Evolutionary conservation across 2,113 vertebrate species (phyloP), one percentile per base, ranked within the genome.

Genomic region (Pycnonotus jocosus): DNA sequence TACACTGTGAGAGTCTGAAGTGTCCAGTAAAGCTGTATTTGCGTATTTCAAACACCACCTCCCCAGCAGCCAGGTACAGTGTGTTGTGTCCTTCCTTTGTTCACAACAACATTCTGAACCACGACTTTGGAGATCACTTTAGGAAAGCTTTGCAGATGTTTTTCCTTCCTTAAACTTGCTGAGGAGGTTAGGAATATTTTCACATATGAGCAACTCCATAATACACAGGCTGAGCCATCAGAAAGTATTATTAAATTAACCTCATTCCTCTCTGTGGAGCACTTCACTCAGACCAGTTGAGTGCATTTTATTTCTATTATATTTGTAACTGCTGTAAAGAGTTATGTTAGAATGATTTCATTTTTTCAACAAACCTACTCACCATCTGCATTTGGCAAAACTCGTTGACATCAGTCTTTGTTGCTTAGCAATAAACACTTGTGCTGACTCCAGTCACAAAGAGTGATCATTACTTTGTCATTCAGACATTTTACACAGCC

Each of bases 401-500:
- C 83, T 97, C 76, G 3, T 97, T 96, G 95, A 98, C 96, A 97
- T 93, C 93, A 85, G 95, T 88, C 86, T 96, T 97, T 85, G 95
- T 98, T 98, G 97, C 97, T 98, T 98, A 97, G 97, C 97, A 97
- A 97, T 97, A 97, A 97, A 95, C 88, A 96, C 86, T 92, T 97
- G 86, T 95, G 86, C 91, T 91, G 96, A 96, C 90, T 98, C 72
- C 62, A 83, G 92, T 94, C 92, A 94, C 82, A 82, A 90, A 91
- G 66, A 95, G 72, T 84, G 74, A 95, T 97, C 92, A 96, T 97
- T 96, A 93, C 95, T 96, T 97, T 98, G 92, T 95, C 96, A 95
- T 95, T 97, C 94, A 98, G 96, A 88, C 86, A 90, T 97, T 97
- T 97, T 94, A 95, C 88, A 79, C 70, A 92, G 92, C 57, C 69